These are phyloP conservation scores for Melanchra persicariae DNA, from an alignment of 2,888 invertebrate species.

Conservation along the genomic window DNA sequence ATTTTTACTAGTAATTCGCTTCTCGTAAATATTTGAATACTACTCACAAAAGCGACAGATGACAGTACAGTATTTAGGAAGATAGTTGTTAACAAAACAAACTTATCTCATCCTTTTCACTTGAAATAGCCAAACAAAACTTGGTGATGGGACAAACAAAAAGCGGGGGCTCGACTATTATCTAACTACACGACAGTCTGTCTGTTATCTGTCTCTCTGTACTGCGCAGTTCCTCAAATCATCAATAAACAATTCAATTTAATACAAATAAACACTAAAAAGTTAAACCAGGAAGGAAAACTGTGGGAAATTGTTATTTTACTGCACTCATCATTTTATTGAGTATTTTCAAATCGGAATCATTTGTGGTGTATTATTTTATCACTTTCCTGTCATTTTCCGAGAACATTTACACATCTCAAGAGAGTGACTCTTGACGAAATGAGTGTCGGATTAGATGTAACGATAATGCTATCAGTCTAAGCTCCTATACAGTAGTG, in stretches of 20 bases:
- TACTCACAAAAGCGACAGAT: constrained; percentile 49
- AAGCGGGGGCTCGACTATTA: constrained; percentile 77
- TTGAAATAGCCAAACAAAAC: constrained; percentile 75
- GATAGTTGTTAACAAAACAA: constrained; percentile 63
- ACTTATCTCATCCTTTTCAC: constrained; percentile 68
- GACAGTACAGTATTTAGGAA: constrained; percentile 55
- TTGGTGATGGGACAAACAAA: constrained; percentile 71
- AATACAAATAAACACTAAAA: constrained; percentile 15
- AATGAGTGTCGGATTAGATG: constrained; percentile 40
- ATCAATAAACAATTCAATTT: constrained; percentile 31
- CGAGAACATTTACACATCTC: constrained; percentile 34
- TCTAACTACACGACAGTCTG: constrained; percentile 66
- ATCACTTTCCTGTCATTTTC: constrained; percentile 30
- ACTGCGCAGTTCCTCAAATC: constrained; percentile 68
- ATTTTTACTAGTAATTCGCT: constrained; percentile 11
- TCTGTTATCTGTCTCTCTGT: constrained; percentile 54
- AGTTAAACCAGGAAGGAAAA: constrained; percentile 13
- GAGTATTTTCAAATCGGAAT: constrained; percentile 24
- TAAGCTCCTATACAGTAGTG: constrained; percentile 27
- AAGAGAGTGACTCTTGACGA: constrained; percentile 27
- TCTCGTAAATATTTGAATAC: constrained; percentile 53
- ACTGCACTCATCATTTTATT: constrained; percentile 18
- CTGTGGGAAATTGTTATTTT: neutral
- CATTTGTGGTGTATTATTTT: constrained; percentile 32
- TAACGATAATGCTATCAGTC: constrained; percentile 47